phyloP scores from a whole-genome alignment of 92 coral and sea anemone species.

The Metridium senile region DNA sequence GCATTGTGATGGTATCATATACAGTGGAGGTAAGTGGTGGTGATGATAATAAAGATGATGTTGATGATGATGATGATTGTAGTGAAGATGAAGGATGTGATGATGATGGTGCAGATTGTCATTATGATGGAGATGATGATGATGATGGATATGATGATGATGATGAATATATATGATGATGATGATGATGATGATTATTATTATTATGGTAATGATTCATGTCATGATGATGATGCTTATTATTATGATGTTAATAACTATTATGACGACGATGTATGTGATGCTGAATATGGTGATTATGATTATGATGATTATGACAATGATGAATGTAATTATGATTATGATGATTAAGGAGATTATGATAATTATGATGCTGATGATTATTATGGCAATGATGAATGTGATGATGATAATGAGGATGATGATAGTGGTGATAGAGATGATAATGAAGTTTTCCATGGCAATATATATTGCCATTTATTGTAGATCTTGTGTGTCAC shows the following conservation, averaged over 20 bases:
- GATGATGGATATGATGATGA: neutral
- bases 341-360: neutral
- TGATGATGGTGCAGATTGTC: neutral
- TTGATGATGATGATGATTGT: neutral
- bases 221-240: neutral
- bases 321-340: neutral
- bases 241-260: neutral
- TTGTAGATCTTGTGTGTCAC: too few relatives aligned
- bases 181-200: neutral
- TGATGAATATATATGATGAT: neutral
- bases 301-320: neutral
- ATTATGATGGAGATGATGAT: neutral
- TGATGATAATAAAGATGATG: neutral
- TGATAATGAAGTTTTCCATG: neutral
- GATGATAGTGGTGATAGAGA: neutral
- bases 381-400: neutral
- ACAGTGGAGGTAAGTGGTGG: conserved; percentile 6
- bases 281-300: neutral
- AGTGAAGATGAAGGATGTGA: neutral
- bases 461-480: too few relatives aligned
- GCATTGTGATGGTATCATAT: conserved; percentile 10
- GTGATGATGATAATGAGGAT: neutral
- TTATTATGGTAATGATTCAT: neutral
- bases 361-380: neutral
- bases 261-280: neutral